Conservation (phyloP, 2,797 vertebrate species). For the Hippocampus kuda region DNA sequence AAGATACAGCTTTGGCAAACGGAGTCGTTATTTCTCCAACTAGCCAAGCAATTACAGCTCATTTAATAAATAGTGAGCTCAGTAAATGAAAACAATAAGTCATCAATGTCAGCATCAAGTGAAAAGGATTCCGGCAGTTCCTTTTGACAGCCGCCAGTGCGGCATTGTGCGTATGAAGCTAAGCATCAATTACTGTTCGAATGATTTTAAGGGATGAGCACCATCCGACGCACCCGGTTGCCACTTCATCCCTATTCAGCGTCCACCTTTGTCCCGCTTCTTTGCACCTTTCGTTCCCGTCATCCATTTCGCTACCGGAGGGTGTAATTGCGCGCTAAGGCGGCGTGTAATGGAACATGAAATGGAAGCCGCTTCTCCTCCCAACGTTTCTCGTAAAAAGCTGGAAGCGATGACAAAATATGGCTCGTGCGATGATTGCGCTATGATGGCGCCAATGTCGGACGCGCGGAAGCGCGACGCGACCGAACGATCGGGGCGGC, state of each 20-base stretch:
- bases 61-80: background rate
- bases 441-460: background rate
- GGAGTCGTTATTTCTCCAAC: background rate
- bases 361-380: slow-evolving; percentile 31
- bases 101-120: background rate
- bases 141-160: background rate
- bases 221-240: background rate
- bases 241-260: slow-evolving; percentile 4
- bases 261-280: slow-evolving; percentile 25
- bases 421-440: slow-evolving; percentile 13
- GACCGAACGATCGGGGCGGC: background rate
- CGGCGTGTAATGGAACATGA: slow-evolving; percentile 45
- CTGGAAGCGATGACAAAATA: slow-evolving; percentile 16
- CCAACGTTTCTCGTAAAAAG: slow-evolving; percentile 26
- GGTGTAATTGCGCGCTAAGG: slow-evolving; percentile 22
- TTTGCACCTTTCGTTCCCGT: slow-evolving; percentile 25
- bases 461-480: background rate
- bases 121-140: background rate
- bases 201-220: background rate
- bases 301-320: slow-evolving; percentile 33
- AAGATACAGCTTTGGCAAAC: background rate
- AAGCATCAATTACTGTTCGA: background rate
- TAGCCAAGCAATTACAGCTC: background rate
- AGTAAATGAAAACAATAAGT: background rate
- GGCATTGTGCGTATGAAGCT: background rate